A percentile compares a stretch with the other conserved stretches of the same genome.
Conservation (phyloP, 1,140 invertebrate species). For the Brachionus paranguensis region DNA sequence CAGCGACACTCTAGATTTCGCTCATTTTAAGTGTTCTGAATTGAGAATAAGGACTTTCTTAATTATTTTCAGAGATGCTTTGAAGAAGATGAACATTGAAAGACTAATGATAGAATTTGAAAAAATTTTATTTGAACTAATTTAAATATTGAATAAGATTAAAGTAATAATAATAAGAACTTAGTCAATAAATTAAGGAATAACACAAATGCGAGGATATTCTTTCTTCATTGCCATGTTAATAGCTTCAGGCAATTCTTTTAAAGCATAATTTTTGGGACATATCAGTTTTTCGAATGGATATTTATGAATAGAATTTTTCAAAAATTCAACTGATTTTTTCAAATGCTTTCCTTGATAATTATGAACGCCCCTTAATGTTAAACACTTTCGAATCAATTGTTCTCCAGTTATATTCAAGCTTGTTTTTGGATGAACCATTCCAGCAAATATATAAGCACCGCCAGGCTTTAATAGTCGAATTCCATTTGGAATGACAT, state of each 20-base stretch:
- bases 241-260: not conserved
- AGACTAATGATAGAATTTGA: too few relatives aligned
- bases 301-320: constrained; percentile 36
- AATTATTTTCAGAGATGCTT: too few relatives aligned
- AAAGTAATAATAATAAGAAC: not conserved
- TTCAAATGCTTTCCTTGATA: constrained; percentile 31
- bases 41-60: too few relatives aligned
- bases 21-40: too few relatives aligned
- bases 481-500: constrained; percentile 35
- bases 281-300: not conserved
- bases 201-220: constrained; percentile 4
- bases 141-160: too few relatives aligned
- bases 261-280: not conserved
- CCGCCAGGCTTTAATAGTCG: constrained; percentile 34
- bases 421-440: constrained; percentile 35
- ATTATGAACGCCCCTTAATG: constrained; percentile 40
- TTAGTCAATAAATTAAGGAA: not conserved
- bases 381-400: constrained; percentile 40
- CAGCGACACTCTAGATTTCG: too few relatives aligned
- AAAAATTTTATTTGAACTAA: too few relatives aligned
- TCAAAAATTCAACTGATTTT: constrained; percentile 38
- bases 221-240: not conserved
- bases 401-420: constrained; percentile 37
- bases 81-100: too few relatives aligned
- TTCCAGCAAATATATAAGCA: constrained; percentile 39